Percentiles rank a stretch among this genome's conserved stretches.
These are phyloP conservation scores for Cotesia vestalis DNA, from an alignment of 1,140 invertebrate genomes.

Conservation along the genomic window DNA sequence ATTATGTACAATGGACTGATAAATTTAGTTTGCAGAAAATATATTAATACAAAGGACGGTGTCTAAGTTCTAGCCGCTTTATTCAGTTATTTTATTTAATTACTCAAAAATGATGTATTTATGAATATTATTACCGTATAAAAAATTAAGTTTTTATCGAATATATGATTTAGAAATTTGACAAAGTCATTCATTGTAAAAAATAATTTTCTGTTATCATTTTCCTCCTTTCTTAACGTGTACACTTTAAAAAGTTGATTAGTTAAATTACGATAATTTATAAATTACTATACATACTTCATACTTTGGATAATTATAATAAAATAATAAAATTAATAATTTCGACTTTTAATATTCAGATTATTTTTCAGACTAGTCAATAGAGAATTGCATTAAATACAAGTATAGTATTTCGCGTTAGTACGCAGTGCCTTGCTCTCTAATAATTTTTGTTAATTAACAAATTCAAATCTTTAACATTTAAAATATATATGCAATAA, in stretches of 20 bases:
- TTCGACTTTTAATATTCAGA: slow-evolving; percentile 14
- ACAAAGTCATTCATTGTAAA: too few relatives aligned
- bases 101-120: background rate
- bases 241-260: too few relatives aligned
- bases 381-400: slow-evolving; percentile 21
- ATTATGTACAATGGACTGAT: background rate
- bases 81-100: background rate
- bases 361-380: slow-evolving; percentile 20
- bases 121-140: too few relatives aligned
- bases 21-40: background rate
- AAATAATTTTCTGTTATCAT: too few relatives aligned
- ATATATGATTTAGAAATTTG: too few relatives aligned
- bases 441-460: slow-evolving; percentile 22
- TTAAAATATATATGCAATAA: slow-evolving; percentile 29
- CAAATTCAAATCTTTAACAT: slow-evolving; percentile 38
- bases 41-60: slow-evolving; percentile 1
- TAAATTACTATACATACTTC: slow-evolving; percentile 1
- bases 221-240: too few relatives aligned
- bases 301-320: slow-evolving; percentile 19
- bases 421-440: slow-evolving; percentile 2
- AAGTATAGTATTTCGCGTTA: background rate
- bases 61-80: slow-evolving; percentile 11
- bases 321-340: background rate
- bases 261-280: background rate
- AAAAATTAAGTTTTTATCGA: too few relatives aligned